Evolutionary conservation across 1,140 invertebrate genomes (phyloP), one percentile per base, ranked within the genome.

Genomic region (Rhynchophorus ferrugineus): DNA sequence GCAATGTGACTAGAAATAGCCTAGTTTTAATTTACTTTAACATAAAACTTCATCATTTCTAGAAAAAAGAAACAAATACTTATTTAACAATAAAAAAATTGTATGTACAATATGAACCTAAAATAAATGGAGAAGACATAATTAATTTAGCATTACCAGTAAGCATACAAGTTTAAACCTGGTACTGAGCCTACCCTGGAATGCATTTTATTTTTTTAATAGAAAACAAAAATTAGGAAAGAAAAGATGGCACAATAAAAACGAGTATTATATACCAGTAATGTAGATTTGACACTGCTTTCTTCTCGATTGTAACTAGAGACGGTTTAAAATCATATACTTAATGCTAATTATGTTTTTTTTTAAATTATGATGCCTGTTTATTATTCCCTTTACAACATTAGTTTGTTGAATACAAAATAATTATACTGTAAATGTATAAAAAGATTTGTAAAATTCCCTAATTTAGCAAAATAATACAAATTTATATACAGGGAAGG

Each of bases 1-100:
- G 50, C 50, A 53, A 53, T 53, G 50, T 53, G 50, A 53, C 50
- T 53, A 53, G 50, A 53, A 45, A 44, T 53, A 53, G 36, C 50
- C 44, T 53, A 53, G 7, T 53, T 50, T 51, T 22, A 13, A 44
- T 14, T 44, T 29, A 11, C 17, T 44, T 33, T 14, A 22, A 42
- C 33, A 35, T 50, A 2, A 9, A 53, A 53, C 33, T 24, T 53
- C 36, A 45, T 44, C 41, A 51, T 16, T n/a, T 17, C 11, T 24
- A 21, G 16, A 33, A 17, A n/a, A n/a, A n/a, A 33, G 13, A 36
- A 39, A 49, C 38, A 18, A 49, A 49, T 39, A 39, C 36, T 49
- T 49, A 48, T 48, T 49, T 42, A 42, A 49, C 14, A 34, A 29
- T 29, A 6, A 29, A 29, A 29, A 29, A 29, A 29, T 42, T 42